Evolutionary conservation across 2,113 vertebrate genomes (phyloP), one percentile per base, ranked within the genome.

Genomic region (Grammomys dolichurus): DNA sequence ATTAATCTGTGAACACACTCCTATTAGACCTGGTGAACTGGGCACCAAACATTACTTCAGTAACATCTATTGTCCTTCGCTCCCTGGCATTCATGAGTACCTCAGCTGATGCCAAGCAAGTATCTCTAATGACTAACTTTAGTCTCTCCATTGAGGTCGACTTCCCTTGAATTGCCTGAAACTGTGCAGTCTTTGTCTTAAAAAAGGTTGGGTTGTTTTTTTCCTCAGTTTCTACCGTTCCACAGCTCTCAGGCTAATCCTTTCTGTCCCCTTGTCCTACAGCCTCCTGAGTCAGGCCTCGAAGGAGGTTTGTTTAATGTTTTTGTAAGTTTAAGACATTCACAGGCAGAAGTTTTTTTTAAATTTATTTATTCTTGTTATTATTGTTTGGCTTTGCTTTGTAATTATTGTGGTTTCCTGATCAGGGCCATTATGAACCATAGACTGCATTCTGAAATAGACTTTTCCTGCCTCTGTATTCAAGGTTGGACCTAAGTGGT

Each of bases 141-240:
- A 56, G 13, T 56, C 31, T 4, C 5, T n/a, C 6, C 22, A 56
- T 40, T 1, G 20, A 14, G 36, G n/a, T 16, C 10, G 0, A 28
- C 3, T 88, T 73, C 36, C 87, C 9, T 73, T 73, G 51, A 58
- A 40, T 73, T 73, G 14, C n/a, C 14, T 43, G 2, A 40, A 36
- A 73, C 4, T 73, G 13, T n/a, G 7, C 36, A 56, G 8, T 28
- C 36, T 72, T 73, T 40, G 48, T 54, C 67, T 56, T 28, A 26
- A 65, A 63, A 65, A n/a, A n/a, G 36, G 12, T 72, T 16, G 69
- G 10, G 17, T 28, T 28, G 20, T 14, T 19, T 0, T 26, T 10
- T 72, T 73, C 13, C 51, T 40, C 24, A n/a, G 87, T 88, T 88
- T 58, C 51, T 43, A 26, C 7, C 40, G 4, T 51, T 73, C 36